phyloP scores from a whole-genome alignment of 35 echinoderm and acorn worm species.

The Apostichopus parvimensis region DNA sequence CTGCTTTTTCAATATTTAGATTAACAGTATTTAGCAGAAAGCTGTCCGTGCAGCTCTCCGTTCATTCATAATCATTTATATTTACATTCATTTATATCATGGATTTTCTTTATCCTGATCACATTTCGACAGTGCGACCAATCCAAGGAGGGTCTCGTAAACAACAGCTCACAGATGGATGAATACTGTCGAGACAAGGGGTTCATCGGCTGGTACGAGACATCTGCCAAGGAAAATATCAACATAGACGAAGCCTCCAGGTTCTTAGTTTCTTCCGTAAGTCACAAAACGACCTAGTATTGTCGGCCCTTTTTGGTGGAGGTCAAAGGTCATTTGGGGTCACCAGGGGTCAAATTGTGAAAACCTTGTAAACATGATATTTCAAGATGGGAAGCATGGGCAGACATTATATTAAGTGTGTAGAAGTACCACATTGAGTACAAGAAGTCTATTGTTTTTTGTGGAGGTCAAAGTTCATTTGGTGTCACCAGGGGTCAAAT shows the following conservation, averaged over 20 bases:
- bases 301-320: too few species aligned
- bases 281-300: background rate
- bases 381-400: too few species aligned
- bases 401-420: too few species aligned
- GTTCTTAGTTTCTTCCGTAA: conserved; percentile 91
- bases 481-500: background rate
- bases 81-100: too few species aligned
- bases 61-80: too few species aligned
- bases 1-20: too few species aligned
- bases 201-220: conserved; percentile 98
- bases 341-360: too few species aligned
- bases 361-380: too few species aligned
- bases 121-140: conserved; percentile 87
- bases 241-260: conserved; percentile 96
- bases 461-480: background rate
- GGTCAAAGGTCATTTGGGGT: too few species aligned
- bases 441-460: background rate
- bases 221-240: conserved; percentile 99
- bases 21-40: too few species aligned
- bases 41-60: too few species aligned
- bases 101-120: background rate
- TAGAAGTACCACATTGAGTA: background rate
- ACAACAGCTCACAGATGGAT: conserved; percentile 97
- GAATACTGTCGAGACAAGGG: conserved; percentile 99
- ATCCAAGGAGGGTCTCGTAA: conserved; percentile 98